A percentile compares a stretch with the other conserved stretches of the same genome.
Evolutionary conservation across 2,888 invertebrate species (phyloP).

Genomic region (Orgyia antiqua): DNA sequence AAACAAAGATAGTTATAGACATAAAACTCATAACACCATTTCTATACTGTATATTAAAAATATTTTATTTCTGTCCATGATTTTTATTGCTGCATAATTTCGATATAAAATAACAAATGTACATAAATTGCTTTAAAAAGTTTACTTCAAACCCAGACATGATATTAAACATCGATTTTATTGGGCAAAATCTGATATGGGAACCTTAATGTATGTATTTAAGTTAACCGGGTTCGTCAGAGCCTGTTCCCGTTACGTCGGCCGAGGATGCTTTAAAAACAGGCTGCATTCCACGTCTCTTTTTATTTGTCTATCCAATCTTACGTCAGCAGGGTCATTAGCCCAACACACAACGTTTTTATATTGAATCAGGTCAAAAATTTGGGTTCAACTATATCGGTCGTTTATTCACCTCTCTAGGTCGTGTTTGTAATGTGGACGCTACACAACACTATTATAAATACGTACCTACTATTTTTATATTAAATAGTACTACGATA

Average conservation of each 20-base stretch:
- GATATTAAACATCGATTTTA: too few relatives aligned
- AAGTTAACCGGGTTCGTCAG: constrained; percentile 17
- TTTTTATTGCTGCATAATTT: too few relatives aligned
- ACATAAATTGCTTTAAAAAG: too few relatives aligned
- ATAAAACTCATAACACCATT: too few relatives aligned
- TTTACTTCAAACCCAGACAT: too few relatives aligned
- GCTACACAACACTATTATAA: constrained; percentile 14
- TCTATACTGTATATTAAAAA: too few relatives aligned
- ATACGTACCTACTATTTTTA: constrained; percentile 1
- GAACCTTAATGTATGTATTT: too few relatives aligned
- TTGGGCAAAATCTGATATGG: too few relatives aligned
- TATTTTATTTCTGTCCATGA: too few relatives aligned
- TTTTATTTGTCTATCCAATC: constrained; percentile 57
- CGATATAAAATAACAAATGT: too few relatives aligned
- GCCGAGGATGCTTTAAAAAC: constrained; percentile 37
- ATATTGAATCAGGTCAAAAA: constrained; percentile 67
- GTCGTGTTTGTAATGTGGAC: constrained; percentile 38
- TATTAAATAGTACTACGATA: constrained; percentile 5
- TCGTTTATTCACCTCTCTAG: constrained; percentile 71
- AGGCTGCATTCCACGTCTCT: constrained; percentile 50
- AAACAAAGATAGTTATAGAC: too few relatives aligned
- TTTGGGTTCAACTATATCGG: constrained; percentile 60
- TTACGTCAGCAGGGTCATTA: constrained; percentile 60
- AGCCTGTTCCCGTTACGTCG: constrained; percentile 34
- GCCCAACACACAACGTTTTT: constrained; percentile 50